Evolutionary conservation across 1,140 invertebrate species (phyloP).

Genomic region (Papilio glaucus): DNA sequence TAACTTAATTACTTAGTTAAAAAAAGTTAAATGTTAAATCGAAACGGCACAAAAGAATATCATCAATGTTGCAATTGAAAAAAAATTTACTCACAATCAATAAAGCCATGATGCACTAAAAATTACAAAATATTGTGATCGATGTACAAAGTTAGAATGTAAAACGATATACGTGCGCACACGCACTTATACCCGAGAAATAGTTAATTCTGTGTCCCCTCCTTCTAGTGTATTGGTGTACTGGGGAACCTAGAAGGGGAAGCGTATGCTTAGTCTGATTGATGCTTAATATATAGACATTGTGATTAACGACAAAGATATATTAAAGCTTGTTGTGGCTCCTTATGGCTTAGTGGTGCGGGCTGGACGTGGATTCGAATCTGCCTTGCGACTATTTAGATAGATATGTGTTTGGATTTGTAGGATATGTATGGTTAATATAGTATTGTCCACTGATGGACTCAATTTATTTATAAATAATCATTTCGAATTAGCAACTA

Average conservation of each 20-base stretch:
- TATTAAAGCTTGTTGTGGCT: background rate
- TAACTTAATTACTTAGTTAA: too few species aligned
- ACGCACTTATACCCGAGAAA: conserved; percentile 63
- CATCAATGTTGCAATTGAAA: conserved; percentile 34
- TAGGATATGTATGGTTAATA: too few species aligned
- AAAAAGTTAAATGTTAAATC: background rate
- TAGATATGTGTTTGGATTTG: too few species aligned
- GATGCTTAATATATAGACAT: background rate
- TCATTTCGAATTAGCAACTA: too few species aligned
- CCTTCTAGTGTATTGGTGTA: conserved; percentile 24
- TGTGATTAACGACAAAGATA: background rate
- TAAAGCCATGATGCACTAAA: conserved; percentile 46
- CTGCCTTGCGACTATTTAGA: too few species aligned
- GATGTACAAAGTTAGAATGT: conserved; percentile 46
- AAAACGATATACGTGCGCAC: conserved; percentile 47
- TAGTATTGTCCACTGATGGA: too few species aligned
- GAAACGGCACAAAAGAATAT: background rate
- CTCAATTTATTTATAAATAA: too few species aligned
- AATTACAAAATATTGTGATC: conserved; percentile 32
- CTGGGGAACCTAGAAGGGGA: conserved; percentile 13
- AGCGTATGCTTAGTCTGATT: background rate
- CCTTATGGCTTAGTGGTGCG: too few species aligned
- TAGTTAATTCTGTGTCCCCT: conserved; percentile 57
- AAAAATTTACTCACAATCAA: conserved; percentile 51
- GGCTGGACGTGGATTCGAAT: too few species aligned